These are phyloP conservation scores for Cantharis flavilabris DNA, from an alignment of 2,888 invertebrate genomes.

Conservation along the genomic window DNA sequence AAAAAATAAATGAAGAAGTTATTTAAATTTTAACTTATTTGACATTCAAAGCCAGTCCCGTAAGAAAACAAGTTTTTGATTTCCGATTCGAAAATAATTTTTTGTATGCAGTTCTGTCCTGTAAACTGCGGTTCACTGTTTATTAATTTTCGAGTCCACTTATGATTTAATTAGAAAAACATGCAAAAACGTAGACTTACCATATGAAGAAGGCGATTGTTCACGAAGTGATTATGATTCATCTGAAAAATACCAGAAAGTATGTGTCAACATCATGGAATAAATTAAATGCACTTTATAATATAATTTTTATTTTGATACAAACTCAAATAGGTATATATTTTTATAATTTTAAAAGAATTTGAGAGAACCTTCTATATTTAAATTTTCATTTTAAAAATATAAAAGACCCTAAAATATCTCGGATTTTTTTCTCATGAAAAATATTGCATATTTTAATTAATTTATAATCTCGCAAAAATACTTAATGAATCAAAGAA, in stretches of 20 bases:
- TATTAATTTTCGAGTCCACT: neutral
- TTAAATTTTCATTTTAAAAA: no score
- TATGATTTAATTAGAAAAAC: neutral
- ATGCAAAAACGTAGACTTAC: constrained; percentile 1
- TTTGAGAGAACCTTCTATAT: no score
- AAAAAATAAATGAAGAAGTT: neutral
- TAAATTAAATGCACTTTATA: neutral
- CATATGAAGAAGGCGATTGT: neutral
- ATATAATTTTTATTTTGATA: neutral
- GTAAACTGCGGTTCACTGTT: neutral
- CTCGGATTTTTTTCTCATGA: neutral
- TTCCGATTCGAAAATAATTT: neutral
- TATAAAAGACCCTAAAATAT: neutral
- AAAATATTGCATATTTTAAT: neutral
- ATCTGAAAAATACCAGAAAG: neutral
- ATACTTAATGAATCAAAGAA: neutral
- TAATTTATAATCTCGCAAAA: neutral
- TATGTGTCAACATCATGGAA: neutral
- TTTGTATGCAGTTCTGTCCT: neutral
- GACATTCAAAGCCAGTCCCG: neutral
- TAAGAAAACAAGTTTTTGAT: neutral
- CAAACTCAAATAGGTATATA: no score
- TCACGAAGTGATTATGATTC: neutral
- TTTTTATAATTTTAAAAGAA: neutral
- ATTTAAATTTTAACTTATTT: neutral